phyloP scores from a whole-genome alignment of 2,888 invertebrate species.

The Leucania comma region DNA sequence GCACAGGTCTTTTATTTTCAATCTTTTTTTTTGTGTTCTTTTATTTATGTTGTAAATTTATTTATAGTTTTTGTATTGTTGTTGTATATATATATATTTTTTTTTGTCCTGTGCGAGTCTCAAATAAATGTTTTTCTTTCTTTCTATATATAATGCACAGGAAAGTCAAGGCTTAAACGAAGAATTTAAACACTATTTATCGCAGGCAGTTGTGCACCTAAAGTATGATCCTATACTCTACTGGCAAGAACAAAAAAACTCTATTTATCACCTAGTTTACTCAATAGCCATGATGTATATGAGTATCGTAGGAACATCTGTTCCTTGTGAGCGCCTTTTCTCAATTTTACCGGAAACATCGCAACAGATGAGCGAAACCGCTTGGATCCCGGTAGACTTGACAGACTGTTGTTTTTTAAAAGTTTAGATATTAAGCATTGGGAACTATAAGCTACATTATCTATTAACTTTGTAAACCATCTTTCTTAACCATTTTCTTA shows the following conservation, averaged over 20 bases:
- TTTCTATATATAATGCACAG: no score
- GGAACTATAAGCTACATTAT: no score
- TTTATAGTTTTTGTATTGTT: no score
- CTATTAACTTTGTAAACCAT: no score
- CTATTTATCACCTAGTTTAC: constrained; percentile 66
- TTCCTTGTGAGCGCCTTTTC: background rate
- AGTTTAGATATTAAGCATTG: background rate
- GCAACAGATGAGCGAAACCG: background rate
- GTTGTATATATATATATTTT: no score
- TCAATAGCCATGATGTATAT: constrained; percentile 64
- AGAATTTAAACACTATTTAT: constrained; percentile 70
- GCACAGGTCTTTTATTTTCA: no score
- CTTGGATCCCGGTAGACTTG: background rate
- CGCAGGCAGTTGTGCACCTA: constrained; percentile 69
- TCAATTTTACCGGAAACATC: background rate
- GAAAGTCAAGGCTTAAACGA: constrained; percentile 64
- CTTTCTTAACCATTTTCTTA: no score
- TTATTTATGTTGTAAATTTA: no score
- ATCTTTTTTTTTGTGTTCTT: no score
- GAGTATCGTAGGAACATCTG: constrained; percentile 32
- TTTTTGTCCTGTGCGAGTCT: no score
- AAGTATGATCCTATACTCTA: constrained; percentile 68
- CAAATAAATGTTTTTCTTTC: no score
- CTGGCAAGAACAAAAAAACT: constrained; percentile 68
- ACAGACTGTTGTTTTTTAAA: background rate